These are phyloP conservation scores for Cyrtodaria siliqua DNA, from an alignment of 2,888 invertebrate genomes.

Conservation along the genomic window DNA sequence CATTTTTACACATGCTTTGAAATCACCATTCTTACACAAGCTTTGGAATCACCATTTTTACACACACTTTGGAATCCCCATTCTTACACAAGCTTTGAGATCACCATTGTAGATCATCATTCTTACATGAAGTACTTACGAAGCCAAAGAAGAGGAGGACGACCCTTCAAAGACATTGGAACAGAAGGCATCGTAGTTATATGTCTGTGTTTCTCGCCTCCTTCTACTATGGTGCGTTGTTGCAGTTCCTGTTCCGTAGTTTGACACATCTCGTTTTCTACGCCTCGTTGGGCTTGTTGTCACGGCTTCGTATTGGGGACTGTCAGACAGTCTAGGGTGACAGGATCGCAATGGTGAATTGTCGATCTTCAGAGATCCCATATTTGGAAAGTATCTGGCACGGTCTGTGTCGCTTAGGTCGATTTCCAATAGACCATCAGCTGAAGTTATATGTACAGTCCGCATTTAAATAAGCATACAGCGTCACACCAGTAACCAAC, in stretches of 20 bases:
- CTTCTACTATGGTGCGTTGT: background rate
- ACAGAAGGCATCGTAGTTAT: constrained; percentile 39
- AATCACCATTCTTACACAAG: too few species aligned
- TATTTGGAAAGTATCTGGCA: constrained; percentile 1
- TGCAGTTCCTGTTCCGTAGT: background rate
- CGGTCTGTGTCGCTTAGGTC: constrained; percentile 5
- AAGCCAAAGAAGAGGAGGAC: constrained; percentile 29
- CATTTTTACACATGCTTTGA: too few species aligned
- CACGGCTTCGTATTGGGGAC: constrained; percentile 28
- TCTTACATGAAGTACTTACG: too few species aligned
- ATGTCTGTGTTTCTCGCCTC: constrained; percentile 19
- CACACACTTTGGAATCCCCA: too few species aligned
- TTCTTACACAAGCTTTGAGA: too few species aligned
- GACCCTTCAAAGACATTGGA: constrained; percentile 22
- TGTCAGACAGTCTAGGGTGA: constrained; percentile 40
- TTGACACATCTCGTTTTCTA: constrained; percentile 18
- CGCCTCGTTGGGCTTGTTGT: background rate
- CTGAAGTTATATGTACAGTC: constrained; percentile 19
- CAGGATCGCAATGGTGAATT: constrained; percentile 36
- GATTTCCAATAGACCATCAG: constrained; percentile 15
- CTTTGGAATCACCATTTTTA: too few species aligned
- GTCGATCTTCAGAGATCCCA: constrained; percentile 25
- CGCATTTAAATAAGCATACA: too few species aligned
- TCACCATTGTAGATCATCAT: too few species aligned
- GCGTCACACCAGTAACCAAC: too few species aligned